Percentiles rank a stretch among this genome's conserved stretches.
These are phyloP conservation scores for Halictus ligatus DNA, from an alignment of 2,888 invertebrate species.

Conservation along the genomic window DNA sequence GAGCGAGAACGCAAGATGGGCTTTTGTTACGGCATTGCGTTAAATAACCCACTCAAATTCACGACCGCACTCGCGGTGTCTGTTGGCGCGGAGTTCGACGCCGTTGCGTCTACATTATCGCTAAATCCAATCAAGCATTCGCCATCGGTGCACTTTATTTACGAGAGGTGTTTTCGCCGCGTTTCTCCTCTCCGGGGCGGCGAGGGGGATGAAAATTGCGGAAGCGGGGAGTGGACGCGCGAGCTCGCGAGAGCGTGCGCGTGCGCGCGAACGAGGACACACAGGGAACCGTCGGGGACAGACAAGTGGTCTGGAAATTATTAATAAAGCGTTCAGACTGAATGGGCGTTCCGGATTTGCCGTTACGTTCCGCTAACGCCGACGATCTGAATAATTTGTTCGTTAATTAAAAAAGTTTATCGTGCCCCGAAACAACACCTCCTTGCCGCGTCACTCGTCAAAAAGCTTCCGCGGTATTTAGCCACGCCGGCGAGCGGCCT, in stretches of 20 bases:
- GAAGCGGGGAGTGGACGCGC: not conserved
- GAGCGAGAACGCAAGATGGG: not conserved
- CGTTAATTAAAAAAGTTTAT: constrained; percentile 67
- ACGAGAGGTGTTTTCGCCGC: constrained; percentile 5
- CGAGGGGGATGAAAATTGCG: not conserved
- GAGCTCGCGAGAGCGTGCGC: not conserved
- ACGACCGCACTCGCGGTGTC: not conserved
- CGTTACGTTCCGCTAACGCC: constrained; percentile 31
- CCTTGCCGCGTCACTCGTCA: constrained; percentile 48
- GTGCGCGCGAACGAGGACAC: not conserved
- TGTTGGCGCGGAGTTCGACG: constrained; percentile 1
- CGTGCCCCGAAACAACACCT: constrained; percentile 61
- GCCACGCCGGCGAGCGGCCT: constrained; percentile 50
- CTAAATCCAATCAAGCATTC: constrained; percentile 14
- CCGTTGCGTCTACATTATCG: constrained; percentile 5
- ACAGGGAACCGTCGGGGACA: constrained; percentile 14
- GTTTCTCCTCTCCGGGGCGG: not conserved
- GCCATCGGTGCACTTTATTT: constrained; percentile 11
- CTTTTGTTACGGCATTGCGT: not conserved
- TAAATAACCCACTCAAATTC: not conserved
- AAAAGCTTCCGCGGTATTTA: constrained; percentile 58
- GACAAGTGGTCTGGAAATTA: constrained; percentile 59
- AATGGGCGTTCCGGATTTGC: constrained; percentile 48
- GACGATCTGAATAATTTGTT: constrained; percentile 63
- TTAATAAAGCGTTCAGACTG: constrained; percentile 39